A percentile compares a stretch with the other conserved stretches of the same genome.
Evolutionary conservation across 2,888 invertebrate genomes (phyloP).

Genomic region (Chouioia cunea): DNA sequence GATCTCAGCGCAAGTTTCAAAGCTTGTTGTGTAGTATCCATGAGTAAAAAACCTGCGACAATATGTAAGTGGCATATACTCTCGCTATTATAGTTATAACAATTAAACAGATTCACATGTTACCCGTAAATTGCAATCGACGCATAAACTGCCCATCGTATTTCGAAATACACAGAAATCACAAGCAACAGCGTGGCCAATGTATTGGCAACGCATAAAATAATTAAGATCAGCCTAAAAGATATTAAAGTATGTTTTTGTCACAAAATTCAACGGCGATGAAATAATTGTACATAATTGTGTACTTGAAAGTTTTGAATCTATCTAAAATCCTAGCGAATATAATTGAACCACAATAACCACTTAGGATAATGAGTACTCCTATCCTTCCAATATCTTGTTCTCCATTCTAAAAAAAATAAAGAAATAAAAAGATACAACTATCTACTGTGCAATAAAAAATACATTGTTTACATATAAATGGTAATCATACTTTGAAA

Average conservation of each 20-base stretch:
- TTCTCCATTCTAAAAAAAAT: constrained; percentile 65
- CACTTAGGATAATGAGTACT: constrained; percentile 73
- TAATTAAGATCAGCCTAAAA: neutral
- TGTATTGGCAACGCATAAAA: neutral
- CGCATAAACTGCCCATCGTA: neutral
- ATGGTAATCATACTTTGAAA: constrained; percentile 58
- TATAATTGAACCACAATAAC: constrained; percentile 74
- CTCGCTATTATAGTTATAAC: neutral
- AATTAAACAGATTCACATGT: neutral
- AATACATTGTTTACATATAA: neutral
- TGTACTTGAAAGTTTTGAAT: constrained; percentile 75
- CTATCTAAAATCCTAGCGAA: constrained; percentile 75
- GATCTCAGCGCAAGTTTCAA: constrained; percentile 79
- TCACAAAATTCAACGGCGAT: neutral
- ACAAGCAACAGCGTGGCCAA: neutral
- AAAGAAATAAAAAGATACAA: no score
- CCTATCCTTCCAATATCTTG: constrained; percentile 74
- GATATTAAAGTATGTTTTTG: no score
- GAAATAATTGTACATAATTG: neutral
- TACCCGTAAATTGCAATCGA: neutral
- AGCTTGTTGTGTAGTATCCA: constrained; percentile 71
- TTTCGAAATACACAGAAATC: neutral
- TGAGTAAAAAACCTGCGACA: neutral
- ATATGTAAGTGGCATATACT: neutral
- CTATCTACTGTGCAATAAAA: neutral